Conservation (phyloP, 2,113 vertebrate genomes). For the Pituophis catenifer region DNA sequence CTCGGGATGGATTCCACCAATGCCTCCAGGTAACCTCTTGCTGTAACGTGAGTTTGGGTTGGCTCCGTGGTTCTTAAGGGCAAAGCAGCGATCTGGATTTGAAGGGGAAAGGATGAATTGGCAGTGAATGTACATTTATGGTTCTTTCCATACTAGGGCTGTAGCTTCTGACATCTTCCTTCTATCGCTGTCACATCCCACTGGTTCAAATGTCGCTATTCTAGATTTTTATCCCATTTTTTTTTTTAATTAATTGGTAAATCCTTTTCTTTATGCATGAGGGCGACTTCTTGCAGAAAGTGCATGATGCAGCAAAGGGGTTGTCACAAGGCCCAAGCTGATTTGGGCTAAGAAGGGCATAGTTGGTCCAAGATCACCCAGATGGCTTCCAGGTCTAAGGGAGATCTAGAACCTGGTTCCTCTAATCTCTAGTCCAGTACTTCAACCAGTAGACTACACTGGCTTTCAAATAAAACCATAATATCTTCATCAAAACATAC, state of each 20-base stretch:
- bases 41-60: background rate
- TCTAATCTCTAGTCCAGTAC: background rate
- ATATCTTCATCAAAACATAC: background rate
- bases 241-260: too few species aligned
- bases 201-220: too few species aligned
- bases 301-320: background rate
- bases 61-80: background rate
- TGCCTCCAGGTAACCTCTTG: conserved; percentile 76
- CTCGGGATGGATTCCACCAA: conserved; percentile 78
- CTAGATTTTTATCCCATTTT: too few species aligned
- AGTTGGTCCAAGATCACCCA: background rate
- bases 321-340: background rate
- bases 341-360: background rate
- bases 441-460: background rate
- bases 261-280: background rate
- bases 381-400: background rate
- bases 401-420: background rate
- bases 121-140: background rate
- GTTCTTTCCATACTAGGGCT: background rate
- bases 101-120: background rate
- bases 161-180: too few species aligned
- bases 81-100: background rate
- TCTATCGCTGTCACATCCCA: too few species aligned
- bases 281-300: background rate
- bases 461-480: background rate